phyloP scores from a whole-genome alignment of 2,797 vertebrate species.

The Ammospiza maritima region DNA sequence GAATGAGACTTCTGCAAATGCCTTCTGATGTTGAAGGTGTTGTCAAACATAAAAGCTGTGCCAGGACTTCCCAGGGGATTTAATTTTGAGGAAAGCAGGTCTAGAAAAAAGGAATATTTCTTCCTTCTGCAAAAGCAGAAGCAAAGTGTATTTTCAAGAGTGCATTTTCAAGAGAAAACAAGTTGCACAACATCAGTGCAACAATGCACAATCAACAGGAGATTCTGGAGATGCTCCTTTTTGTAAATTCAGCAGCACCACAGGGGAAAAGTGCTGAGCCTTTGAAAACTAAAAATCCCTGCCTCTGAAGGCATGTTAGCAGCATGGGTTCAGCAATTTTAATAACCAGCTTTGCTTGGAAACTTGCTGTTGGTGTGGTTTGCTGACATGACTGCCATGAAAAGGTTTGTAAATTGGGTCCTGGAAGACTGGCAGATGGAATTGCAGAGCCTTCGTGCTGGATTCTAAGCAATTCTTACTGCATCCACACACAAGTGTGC shows the following conservation, averaged over 20 bases:
- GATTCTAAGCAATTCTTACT: not conserved
- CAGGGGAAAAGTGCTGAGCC: constrained; percentile 15
- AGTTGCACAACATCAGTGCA: not conserved
- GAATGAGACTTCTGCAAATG: not conserved
- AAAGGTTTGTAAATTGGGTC: constrained; percentile 18
- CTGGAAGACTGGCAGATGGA: not conserved
- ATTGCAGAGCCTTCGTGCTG: not conserved
- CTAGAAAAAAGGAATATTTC: not conserved
- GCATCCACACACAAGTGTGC: not conserved
- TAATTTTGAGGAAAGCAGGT: not conserved
- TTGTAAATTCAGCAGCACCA: not conserved
- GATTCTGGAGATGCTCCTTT: not conserved
- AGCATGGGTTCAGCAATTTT: constrained; percentile 37
- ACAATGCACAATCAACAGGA: not conserved
- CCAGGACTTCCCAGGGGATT: not conserved
- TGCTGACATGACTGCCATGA: constrained; percentile 14
- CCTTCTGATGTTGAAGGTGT: not conserved
- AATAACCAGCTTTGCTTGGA: not conserved
- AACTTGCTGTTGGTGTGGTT: constrained; percentile 34
- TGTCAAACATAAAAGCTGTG: not conserved
- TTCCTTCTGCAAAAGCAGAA: not conserved
- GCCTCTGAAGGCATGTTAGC: constrained; percentile 22
- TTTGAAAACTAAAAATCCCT: not conserved
- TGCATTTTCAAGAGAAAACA: not conserved
- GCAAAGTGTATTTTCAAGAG: not conserved